Conservation (phyloP, 2,888 invertebrate species). For the Ectropis crepuscularia region DNA sequence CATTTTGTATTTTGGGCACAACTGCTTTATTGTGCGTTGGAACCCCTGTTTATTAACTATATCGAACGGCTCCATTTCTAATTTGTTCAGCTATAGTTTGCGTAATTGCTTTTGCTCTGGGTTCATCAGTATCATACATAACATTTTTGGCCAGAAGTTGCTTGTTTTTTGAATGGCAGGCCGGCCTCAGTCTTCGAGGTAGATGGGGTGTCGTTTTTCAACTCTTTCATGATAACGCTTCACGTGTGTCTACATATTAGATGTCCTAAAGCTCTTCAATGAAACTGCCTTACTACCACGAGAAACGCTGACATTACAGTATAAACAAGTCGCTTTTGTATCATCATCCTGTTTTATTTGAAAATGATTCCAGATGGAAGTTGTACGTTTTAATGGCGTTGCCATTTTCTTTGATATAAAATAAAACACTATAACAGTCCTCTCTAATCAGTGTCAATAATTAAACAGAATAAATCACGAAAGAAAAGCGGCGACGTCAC, state of each 20-base stretch:
- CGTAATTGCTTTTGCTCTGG: conserved; percentile 41
- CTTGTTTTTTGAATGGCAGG: conserved; percentile 39
- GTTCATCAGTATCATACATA: conserved; percentile 43
- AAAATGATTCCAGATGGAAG: conserved; percentile 33
- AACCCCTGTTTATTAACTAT: conserved; percentile 42
- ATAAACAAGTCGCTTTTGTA: conserved; percentile 34
- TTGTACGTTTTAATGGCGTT: conserved; percentile 30
- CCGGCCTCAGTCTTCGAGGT: conserved; percentile 16
- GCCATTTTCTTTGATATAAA: conserved; percentile 18
- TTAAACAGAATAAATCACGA: too few species aligned
- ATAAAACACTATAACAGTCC: conserved; percentile 10
- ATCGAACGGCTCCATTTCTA: conserved; percentile 44
- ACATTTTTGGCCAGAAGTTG: conserved; percentile 35
- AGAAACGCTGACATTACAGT: conserved; percentile 38
- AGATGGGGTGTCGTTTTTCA: conserved; percentile 27
- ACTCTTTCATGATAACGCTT: conserved; percentile 34
- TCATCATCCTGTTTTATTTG: conserved; percentile 35
- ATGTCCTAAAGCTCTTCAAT: conserved; percentile 35
- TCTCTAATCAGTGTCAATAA: too few species aligned
- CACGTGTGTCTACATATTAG: conserved; percentile 37
- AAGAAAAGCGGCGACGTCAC: too few species aligned
- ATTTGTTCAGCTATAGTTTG: conserved; percentile 42
- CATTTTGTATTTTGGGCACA: conserved; percentile 41
- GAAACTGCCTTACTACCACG: conserved; percentile 37
- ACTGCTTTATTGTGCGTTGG: conserved; percentile 27